Base-by-base conservation (phyloP, 1,140 invertebrate genomes). In the Eriocheir sinensis region DNA sequence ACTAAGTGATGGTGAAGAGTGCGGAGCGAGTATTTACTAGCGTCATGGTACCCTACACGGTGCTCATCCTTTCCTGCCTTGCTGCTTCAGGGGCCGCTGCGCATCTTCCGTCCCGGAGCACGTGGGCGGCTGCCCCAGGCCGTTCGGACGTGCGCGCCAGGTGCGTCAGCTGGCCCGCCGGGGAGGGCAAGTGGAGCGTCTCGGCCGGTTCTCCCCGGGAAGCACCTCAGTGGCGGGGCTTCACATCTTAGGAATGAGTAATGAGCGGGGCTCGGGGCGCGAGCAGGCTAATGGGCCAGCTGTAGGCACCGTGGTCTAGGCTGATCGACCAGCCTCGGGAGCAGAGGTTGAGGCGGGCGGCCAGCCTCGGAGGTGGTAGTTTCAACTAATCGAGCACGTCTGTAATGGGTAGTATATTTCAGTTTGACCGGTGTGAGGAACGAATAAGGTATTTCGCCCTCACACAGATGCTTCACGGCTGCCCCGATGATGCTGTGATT, bases 301-400 rank as follows among this genome's bases (percentile, higher is more conserved):
- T 72, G 21, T n/a, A 72, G 60, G 60, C 60, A 72, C 8, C 60
- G 60, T 72, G 60, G 27, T 72, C 60, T 72, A n/a, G 6, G 27
- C 60, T 72, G 60, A 72, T 72, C 60, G 6, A 27, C 60, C 27
- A 4, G 27, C 27, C 60, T 53, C 60, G 12, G 60, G 12, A 72
- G 60, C 60, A 21, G 21, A 6, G 60, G 60, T 72, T 72, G 9
- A 72, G n/a, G 60, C 60, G 60, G n/a, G 60, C 60, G 60, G 60
- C 60, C 60, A n/a, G 60, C 60, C 60, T 72, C n/a, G 60, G 60
- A 72, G 27, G 60, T 72, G 60, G 60, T 72, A 72, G 17, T 72
- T 72, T 72, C 60, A 72, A 72, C 60, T 72, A 72, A 72, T 72
- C 60, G 60, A 72, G 60, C 60, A n/a, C 60, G 60, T 72, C 60